These are phyloP conservation scores for Labrus mixtus DNA, from an alignment of 2,113 vertebrate genomes.

Conservation along the genomic window DNA sequence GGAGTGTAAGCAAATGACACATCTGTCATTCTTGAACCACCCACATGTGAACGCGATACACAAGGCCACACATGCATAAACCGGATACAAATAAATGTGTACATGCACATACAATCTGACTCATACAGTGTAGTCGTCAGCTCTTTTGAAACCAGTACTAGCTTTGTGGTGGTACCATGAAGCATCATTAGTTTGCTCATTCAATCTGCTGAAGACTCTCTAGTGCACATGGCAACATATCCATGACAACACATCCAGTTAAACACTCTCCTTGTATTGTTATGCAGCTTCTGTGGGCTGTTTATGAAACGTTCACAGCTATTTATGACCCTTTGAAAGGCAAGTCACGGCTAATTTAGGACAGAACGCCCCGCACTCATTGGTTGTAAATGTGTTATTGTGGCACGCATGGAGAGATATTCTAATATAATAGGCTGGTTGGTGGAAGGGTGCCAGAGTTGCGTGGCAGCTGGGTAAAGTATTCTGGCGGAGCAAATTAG, in stretches of 20 bases:
- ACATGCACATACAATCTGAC: neutral
- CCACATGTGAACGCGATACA: neutral
- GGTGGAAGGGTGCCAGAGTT: conserved; percentile 57
- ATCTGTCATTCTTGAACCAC: neutral
- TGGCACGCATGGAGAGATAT: conserved; percentile 56
- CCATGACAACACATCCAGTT: conserved; percentile 26
- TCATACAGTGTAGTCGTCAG: neutral
- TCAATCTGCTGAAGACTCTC: neutral
- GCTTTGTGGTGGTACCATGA: conserved; percentile 1
- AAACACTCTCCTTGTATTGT: conserved; percentile 15
- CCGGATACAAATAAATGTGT: neutral
- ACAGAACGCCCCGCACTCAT: conserved; percentile 40
- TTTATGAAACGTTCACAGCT: conserved; percentile 60
- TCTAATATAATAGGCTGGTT: conserved; percentile 52
- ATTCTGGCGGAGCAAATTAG: conserved; percentile 47
- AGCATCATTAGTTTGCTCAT: neutral
- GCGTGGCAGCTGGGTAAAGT: conserved; percentile 45
- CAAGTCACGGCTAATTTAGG: conserved; percentile 70
- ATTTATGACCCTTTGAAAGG: conserved; percentile 68
- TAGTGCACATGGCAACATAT: neutral
- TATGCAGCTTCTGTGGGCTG: conserved; percentile 36
- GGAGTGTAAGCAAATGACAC: conserved; percentile 3
- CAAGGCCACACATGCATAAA: neutral
- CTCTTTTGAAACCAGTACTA: neutral
- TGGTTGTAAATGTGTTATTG: conserved; percentile 64